Evolutionary conservation across 1,140 invertebrate genomes (phyloP).

Genomic region (Aporrectodea caliginosa): DNA sequence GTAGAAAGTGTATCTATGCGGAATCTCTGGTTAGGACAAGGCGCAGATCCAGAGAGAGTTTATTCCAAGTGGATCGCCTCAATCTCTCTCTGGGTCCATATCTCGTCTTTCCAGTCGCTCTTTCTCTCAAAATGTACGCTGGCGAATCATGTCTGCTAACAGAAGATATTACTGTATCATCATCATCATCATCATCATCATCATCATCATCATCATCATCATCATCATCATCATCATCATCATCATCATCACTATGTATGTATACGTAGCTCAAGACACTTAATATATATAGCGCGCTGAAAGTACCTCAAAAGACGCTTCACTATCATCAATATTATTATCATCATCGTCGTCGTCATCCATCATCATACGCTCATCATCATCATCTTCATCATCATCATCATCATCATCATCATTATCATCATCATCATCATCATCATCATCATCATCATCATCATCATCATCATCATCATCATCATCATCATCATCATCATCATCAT

Average conservation of each 20-base stretch:
- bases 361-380: neutral
- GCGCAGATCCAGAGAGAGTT: no score
- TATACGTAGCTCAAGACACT: no score
- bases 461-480: constrained; percentile 14
- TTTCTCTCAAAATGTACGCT: no score
- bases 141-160: no score
- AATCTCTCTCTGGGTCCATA: no score
- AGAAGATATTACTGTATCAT: no score
- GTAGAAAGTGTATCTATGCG: no score
- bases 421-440: constrained; percentile 23
- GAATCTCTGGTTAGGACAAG: no score
- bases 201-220: neutral
- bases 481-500: constrained; percentile 23
- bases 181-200: constrained; percentile 12
- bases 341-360: neutral
- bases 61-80: no score
- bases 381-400: constrained; percentile 15
- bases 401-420: constrained; percentile 14
- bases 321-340: neutral
- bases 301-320: neutral
- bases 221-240: neutral
- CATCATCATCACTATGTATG: neutral
- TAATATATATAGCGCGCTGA: neutral
- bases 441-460: constrained; percentile 23
- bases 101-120: no score